Base-by-base conservation (phyloP, 2,888 invertebrate species). In the Euproctis similis region DNA sequence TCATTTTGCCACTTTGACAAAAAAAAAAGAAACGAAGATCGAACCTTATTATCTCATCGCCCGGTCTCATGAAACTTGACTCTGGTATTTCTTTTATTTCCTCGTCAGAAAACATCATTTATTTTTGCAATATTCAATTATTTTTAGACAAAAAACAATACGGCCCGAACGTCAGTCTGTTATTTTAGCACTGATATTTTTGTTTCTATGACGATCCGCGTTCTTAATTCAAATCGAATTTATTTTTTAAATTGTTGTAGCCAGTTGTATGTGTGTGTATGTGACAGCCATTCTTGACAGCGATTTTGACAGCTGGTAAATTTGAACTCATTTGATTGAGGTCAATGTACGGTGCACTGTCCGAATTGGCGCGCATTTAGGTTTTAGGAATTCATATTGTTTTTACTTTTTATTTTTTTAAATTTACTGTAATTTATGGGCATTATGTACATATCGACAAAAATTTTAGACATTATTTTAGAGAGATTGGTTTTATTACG, bases 71-170 rank as follows among this genome's bases (percentile, higher is more conserved):
- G 53, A 73, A 71, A 54, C 64, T 64, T 58, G 63, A 67, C 55
- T 71, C 78, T 40, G 65, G 60, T 42, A 66, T 64, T 62, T 68
- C 70, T 80, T 81, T 84, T 70, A 78, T 80, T 72, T 82, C 81
- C 37, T 81, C 81, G 53, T 81, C 78, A 44, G 77, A 76, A 68
- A 84, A 80, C 84, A 84, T 84, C 65, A 67, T 80, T 77, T 73
- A 69, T 73, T 75, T 70, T 60, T 71, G 56, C 63, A 72, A 64
- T 74, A 65, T 76, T 80, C 76, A 80, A 80, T 74, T 81, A 71
- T 78, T 81, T 78, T 63, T 47, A 64, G 56, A 73, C 65, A 74
- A 77, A 78, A 75, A 68, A 62, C 65, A 70, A 70, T 70, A 47
- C 45, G 47, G 31, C 35, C 30, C 42, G 45, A 45, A 42, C 42